Percentiles rank a stretch among this genome's conserved stretches.
Conservation (phyloP, 2,797 vertebrate genomes). For the Tragelaphus eurycerus region DNA sequence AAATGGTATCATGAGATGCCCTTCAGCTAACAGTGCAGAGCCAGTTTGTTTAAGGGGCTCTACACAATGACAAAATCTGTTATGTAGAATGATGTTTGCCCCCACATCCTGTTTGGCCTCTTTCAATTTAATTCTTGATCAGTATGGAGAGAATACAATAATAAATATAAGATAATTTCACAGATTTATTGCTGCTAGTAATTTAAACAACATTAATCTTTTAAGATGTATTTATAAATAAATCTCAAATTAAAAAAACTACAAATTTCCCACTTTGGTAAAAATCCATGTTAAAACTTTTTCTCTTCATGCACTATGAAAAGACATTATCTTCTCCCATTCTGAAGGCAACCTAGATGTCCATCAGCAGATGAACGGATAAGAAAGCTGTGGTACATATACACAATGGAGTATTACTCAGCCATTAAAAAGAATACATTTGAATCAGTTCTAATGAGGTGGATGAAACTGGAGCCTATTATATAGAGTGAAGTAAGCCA, state of each 20-base stretch:
- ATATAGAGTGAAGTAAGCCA: too few species aligned
- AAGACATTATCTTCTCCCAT: background rate
- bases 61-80: background rate
- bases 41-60: background rate
- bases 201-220: slow-evolving; percentile 19
- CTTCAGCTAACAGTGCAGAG: background rate
- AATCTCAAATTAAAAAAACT: background rate
- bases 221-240: background rate
- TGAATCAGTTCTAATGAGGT: too few species aligned
- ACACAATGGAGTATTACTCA: too few species aligned
- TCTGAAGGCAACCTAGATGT: too few species aligned
- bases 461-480: too few species aligned
- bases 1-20: background rate
- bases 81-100: background rate
- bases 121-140: slow-evolving; percentile 6
- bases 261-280: background rate
- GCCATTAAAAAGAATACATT: too few species aligned
- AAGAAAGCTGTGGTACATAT: too few species aligned
- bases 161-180: background rate
- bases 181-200: background rate
- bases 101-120: background rate
- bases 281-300: slow-evolving; percentile 27
- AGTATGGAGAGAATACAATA: background rate
- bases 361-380: too few species aligned
- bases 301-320: background rate